These are phyloP conservation scores for Gadus chalcogrammus DNA, from an alignment of 2,113 vertebrate genomes.

Conservation along the genomic window DNA sequence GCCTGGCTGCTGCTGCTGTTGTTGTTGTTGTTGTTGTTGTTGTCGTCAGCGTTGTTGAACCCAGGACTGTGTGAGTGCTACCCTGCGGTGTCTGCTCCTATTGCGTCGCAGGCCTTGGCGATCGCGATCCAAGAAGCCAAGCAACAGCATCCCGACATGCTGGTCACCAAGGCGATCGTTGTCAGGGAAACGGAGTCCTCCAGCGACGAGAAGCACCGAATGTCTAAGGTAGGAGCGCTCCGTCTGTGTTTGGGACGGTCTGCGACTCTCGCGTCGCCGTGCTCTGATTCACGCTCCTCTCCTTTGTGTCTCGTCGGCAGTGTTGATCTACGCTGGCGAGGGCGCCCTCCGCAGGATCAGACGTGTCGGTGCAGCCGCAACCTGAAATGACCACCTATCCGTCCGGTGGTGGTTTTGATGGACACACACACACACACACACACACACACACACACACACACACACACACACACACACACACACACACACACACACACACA, in stretches of 20 bases:
- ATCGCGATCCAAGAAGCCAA: constrained; percentile 98
- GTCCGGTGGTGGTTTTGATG: constrained; percentile 15
- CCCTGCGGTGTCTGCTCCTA: not conserved
- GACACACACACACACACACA: constrained; percentile 16
- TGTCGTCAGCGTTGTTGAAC: no score
- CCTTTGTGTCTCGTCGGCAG: constrained; percentile 43
- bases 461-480: constrained; percentile 7
- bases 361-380: constrained; percentile 39
- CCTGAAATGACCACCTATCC: constrained; percentile 32
- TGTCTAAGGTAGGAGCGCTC: constrained; percentile 79
- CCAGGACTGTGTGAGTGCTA: not conserved
- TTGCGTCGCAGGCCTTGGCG: constrained; percentile 82
- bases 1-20: not conserved
- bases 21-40: not conserved
- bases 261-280: not conserved
- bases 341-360: constrained; percentile 56
- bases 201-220: constrained; percentile 83
- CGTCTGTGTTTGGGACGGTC: not conserved
- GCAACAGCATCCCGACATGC: constrained; percentile 98
- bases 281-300: not conserved
- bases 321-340: constrained; percentile 57
- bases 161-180: constrained; percentile 98
- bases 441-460: constrained; percentile 10
- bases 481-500: constrained; percentile 10
- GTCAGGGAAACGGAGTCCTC: constrained; percentile 98